Conservation (phyloP, 1,140 invertebrate genomes). For the Phymastichus coffea region DNA sequence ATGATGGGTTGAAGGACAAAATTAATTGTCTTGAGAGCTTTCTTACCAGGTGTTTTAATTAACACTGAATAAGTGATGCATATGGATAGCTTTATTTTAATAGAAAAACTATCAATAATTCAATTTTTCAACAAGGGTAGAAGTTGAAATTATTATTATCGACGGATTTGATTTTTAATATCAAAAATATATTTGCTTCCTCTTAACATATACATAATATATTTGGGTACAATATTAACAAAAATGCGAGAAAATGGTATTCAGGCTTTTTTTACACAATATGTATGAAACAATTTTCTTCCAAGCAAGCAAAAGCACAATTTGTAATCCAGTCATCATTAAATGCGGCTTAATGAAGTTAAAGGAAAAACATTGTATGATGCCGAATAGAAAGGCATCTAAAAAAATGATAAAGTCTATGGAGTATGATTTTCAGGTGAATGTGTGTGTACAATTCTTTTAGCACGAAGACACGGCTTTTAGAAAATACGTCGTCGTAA, state of each 20-base stretch:
- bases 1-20: too few relatives aligned
- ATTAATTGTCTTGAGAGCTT: too few relatives aligned
- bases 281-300: background rate
- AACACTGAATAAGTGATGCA: too few relatives aligned
- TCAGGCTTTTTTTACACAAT: constrained; percentile 19
- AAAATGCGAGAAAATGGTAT: constrained; percentile 14
- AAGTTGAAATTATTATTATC: too few relatives aligned
- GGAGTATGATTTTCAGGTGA: constrained; percentile 18
- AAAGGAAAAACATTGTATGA: background rate
- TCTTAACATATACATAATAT: constrained; percentile 23
- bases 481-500: too few relatives aligned
- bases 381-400: constrained; percentile 1
- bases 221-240: constrained; percentile 15
- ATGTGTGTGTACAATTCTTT: constrained; percentile 6
- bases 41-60: too few relatives aligned
- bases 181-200: constrained; percentile 28
- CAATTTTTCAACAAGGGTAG: too few relatives aligned
- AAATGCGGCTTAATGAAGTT: background rate
- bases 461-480: too few relatives aligned
- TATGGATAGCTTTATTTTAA: too few relatives aligned
- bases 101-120: too few relatives aligned
- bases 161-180: constrained; percentile 19
- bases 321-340: background rate
- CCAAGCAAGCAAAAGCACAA: constrained; percentile 6
- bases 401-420: constrained; percentile 18